Evolutionary conservation across 2,797 vertebrate species (phyloP), one percentile per base, ranked within the genome.

Genomic region (Glossophaga mutica): DNA sequence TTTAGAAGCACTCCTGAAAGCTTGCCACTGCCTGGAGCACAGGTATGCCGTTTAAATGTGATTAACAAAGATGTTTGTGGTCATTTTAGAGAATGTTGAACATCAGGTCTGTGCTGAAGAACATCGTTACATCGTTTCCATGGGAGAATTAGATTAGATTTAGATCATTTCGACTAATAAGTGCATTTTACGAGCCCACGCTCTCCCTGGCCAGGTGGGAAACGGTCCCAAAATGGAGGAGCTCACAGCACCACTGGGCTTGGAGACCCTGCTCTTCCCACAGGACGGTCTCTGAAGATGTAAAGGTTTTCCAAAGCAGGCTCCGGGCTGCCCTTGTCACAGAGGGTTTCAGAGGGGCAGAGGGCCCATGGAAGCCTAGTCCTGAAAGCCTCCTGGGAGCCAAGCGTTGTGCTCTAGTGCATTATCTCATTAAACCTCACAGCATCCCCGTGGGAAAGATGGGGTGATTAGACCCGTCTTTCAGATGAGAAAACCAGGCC

Each of bases 21-120:
- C 57, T 65, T 15, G 62, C 46, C 0, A 10, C 87, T 24, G 90
- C 77, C 55, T 50, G 11, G 55, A 84, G 93, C 94, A 12, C 74
- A 89, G 97, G 74, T 83, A 85, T 26, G 79, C 65, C 5, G 11
- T 76, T 87, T 91, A 71, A 78, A 77, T 39, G 19, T 78, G 76
- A 89, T 84, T 96, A 65, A 74, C 93, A 84, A 86, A 95, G 86
- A 94, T 84, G 91, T 89, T 9, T 96, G 92, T 89, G 91, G 94
- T 92, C 87, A 57, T 92, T 97, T 90, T 77, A 87, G 21, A 44
- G 55, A 96, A 78, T 24, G 91, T n/a, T 18, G n/a, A 91, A 32
- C 79, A 57, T 94, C 15, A 3, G 48, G 39, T 68, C 92, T 87
- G 94, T 46, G 32, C 90, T 42, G 87, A 96, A 59, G 71, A 83